Conservation (phyloP, 2,888 invertebrate genomes). For the Caenorhabditis drosophilae region DNA sequence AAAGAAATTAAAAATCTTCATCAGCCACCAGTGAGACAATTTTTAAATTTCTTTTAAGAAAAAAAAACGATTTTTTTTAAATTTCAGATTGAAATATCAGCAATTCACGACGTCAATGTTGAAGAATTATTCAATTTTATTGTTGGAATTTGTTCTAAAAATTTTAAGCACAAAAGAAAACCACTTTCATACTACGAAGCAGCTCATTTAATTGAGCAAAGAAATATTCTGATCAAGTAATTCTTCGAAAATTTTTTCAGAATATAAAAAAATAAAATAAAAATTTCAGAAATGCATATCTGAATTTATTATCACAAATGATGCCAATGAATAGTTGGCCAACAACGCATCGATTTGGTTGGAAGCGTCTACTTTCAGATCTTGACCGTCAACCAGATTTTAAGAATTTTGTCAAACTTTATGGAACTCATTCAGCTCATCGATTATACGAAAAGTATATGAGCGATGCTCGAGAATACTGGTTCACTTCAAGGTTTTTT, state of each 20-base stretch:
- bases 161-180: constrained; percentile 18
- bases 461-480: constrained; percentile 48
- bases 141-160: constrained; percentile 72
- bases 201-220: constrained; percentile 23
- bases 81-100: constrained; percentile 83
- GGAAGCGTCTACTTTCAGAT: constrained; percentile 23
- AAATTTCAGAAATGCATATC: constrained; percentile 20
- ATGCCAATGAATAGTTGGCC: constrained; percentile 13
- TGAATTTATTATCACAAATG: constrained; percentile 14
- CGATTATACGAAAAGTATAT: constrained; percentile 54
- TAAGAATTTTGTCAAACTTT: constrained; percentile 49
- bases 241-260: constrained; percentile 6
- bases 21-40: constrained; percentile 35
- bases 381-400: constrained; percentile 82
- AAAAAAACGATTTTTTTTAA: neutral
- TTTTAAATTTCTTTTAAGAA: constrained; percentile 2
- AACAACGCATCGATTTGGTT: constrained; percentile 5
- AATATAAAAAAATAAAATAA: neutral
- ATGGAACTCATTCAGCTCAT: constrained; percentile 49
- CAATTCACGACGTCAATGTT: constrained; percentile 93
- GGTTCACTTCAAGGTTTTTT: constrained; percentile 42
- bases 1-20: constrained; percentile 81
- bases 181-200: constrained; percentile 28
- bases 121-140: constrained; percentile 85
- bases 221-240: constrained; percentile 28